phyloP scores from a whole-genome alignment of 2,888 invertebrate genomes.

The Eutolmus rufibarbis region DNA sequence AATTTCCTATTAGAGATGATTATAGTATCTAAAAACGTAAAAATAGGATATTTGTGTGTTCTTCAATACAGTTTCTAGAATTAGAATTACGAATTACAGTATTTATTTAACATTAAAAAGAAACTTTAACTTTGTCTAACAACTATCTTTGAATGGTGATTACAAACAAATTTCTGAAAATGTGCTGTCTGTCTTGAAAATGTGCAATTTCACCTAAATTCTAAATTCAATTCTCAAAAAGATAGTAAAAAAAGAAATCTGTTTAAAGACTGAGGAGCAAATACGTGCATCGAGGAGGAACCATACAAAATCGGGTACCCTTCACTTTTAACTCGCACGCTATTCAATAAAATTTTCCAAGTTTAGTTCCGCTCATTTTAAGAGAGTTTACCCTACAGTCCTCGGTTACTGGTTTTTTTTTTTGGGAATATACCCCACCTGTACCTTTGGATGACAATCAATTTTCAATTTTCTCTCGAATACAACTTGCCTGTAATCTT shows the following conservation, averaged over 20 bases:
- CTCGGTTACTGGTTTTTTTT: no score
- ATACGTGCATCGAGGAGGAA: background rate
- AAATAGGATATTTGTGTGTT: no score
- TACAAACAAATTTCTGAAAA: background rate
- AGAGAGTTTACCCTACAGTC: background rate
- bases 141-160: background rate
- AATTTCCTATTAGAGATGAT: no score
- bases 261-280: background rate
- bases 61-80: background rate
- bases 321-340: background rate
- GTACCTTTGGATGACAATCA: conserved; percentile 31
- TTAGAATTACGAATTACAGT: background rate
- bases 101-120: background rate
- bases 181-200: background rate
- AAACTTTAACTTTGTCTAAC: background rate
- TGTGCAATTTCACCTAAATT: background rate
- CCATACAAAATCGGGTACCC: background rate
- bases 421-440: background rate
- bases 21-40: no score
- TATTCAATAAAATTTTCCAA: conserved; percentile 1
- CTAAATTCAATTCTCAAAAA: background rate
- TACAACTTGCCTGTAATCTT: conserved; percentile 32
- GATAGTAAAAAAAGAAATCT: background rate
- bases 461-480: conserved; percentile 34
- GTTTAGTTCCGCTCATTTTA: conserved; percentile 20